A percentile compares a stretch with the other conserved stretches of the same genome.
These are phyloP conservation scores for Pipistrellus nathusii DNA, from an alignment of 2,797 vertebrate species.

Conservation along the genomic window DNA sequence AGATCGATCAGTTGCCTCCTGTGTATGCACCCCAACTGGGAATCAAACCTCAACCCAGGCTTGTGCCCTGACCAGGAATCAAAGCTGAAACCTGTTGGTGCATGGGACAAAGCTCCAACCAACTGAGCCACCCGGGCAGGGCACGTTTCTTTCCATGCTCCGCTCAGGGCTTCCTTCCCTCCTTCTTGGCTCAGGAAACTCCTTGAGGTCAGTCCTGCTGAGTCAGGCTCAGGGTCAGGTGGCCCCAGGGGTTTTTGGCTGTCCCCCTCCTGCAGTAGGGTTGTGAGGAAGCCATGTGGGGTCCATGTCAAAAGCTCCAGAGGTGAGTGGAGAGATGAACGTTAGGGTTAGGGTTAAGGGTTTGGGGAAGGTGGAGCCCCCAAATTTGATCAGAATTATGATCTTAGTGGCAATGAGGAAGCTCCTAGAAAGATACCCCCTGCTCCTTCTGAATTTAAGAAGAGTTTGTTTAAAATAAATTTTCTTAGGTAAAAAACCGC, in stretches of 20 bases:
- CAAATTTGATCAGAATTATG: not conserved
- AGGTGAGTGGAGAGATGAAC: not conserved
- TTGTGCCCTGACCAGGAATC: not conserved
- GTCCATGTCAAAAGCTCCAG: not conserved
- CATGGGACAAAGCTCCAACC: not conserved
- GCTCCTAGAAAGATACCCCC: not conserved
- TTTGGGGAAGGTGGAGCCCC: not conserved
- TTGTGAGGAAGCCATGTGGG: not conserved
- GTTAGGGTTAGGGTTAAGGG: not conserved
- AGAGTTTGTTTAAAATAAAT: not conserved
- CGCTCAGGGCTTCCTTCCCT: constrained; percentile 5
- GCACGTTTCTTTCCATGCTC: not conserved
- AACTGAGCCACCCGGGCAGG: not conserved
- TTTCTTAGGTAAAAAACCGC: not conserved
- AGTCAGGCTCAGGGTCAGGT: not conserved
- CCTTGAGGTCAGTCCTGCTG: not conserved
- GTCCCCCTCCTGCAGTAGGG: not conserved
- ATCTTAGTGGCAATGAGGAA: not conserved
- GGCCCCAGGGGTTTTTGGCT: not conserved
- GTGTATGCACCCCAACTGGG: not conserved
- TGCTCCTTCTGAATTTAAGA: not conserved
- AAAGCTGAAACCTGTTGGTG: not conserved
- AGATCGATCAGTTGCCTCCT: not conserved
- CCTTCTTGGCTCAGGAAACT: constrained; percentile 6
- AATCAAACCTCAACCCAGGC: not conserved